Percentiles rank a stretch among this genome's conserved stretches.
phyloP scores from a whole-genome alignment of 1,140 invertebrate genomes.

The Diachasmimorpha longicaudata region DNA sequence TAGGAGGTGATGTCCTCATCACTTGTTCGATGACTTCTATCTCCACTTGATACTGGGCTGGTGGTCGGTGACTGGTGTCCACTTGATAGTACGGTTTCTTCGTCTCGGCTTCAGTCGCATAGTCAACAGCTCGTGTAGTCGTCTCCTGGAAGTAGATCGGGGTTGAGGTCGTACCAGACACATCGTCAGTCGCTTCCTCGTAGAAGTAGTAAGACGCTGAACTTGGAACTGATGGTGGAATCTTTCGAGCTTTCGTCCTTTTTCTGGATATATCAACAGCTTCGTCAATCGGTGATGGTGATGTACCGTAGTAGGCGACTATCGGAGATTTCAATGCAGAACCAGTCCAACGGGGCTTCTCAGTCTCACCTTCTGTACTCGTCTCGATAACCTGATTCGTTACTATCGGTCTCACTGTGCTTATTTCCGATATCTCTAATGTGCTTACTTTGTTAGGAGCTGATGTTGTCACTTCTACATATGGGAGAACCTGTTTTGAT shows the following conservation, averaged over 20 bases:
- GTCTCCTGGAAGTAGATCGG: constrained; percentile 49
- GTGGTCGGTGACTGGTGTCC: constrained; percentile 28
- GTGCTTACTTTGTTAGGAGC: constrained; percentile 36
- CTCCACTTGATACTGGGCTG: constrained; percentile 44
- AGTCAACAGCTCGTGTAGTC: constrained; percentile 24
- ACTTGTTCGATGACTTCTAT: constrained; percentile 45
- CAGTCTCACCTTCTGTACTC: constrained; percentile 24
- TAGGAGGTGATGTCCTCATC: constrained; percentile 42
- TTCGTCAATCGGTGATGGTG: constrained; percentile 63
- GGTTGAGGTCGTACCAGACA: constrained; percentile 44
- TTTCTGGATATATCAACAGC: constrained; percentile 40
- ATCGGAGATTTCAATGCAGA: constrained; percentile 64
- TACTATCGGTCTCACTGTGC: constrained; percentile 35
- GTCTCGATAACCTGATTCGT: constrained; percentile 31
- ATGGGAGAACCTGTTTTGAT: constrained; percentile 8
- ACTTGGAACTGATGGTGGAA: constrained; percentile 28
- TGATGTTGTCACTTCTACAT: constrained; percentile 40
- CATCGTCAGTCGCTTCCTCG: constrained; percentile 54
- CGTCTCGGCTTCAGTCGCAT: constrained; percentile 32
- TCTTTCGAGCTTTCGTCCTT: constrained; percentile 36
- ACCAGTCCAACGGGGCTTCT: constrained; percentile 39
- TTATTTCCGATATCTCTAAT: constrained; percentile 35
- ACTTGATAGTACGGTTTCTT: constrained; percentile 46
- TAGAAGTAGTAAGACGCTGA: constrained; percentile 60
- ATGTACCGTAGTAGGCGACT: constrained; percentile 66